Conservation (phyloP, 1,140 invertebrate genomes). For the Drosophila lacertosa region DNA sequence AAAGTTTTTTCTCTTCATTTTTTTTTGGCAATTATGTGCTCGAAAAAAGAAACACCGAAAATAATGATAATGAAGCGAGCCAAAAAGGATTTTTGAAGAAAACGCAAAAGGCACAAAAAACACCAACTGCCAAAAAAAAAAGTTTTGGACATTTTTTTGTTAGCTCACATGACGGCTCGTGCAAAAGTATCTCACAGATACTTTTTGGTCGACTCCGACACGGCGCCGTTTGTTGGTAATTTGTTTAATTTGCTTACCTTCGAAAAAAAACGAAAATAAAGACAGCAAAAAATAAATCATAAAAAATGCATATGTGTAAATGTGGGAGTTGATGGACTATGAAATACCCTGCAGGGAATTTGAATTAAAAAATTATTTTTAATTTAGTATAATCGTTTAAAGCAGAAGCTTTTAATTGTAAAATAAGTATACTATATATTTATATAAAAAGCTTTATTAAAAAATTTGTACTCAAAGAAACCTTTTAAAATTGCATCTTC, state of each 20-base stretch:
- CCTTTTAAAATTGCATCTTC: no score
- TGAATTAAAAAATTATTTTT: background rate
- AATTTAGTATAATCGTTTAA: no score
- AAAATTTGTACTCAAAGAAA: no score
- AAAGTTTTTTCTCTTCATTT: conserved; percentile 50
- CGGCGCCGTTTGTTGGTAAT: conserved; percentile 53
- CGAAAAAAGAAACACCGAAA: conserved; percentile 50
- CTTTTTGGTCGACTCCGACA: conserved; percentile 20
- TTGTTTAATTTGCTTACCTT: conserved; percentile 81
- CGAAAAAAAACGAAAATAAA: conserved; percentile 24
- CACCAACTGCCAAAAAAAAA: conserved; percentile 43
- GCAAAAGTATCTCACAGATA: conserved; percentile 79
- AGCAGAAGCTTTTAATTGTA: no score
- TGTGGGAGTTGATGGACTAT: background rate
- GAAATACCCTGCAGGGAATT: conserved; percentile 7
- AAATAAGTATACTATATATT: no score
- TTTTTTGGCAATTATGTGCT: conserved; percentile 71
- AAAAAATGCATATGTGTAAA: background rate
- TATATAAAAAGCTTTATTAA: no score
- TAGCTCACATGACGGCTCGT: conserved; percentile 62
- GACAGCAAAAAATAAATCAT: conserved; percentile 1
- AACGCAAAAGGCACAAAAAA: conserved; percentile 56
- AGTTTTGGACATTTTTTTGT: conserved; percentile 12
- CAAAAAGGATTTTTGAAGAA: conserved; percentile 73
- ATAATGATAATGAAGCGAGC: conserved; percentile 77